Evolutionary conservation across 2,888 invertebrate species (phyloP).

Genomic region (Microplitis manilae): DNA sequence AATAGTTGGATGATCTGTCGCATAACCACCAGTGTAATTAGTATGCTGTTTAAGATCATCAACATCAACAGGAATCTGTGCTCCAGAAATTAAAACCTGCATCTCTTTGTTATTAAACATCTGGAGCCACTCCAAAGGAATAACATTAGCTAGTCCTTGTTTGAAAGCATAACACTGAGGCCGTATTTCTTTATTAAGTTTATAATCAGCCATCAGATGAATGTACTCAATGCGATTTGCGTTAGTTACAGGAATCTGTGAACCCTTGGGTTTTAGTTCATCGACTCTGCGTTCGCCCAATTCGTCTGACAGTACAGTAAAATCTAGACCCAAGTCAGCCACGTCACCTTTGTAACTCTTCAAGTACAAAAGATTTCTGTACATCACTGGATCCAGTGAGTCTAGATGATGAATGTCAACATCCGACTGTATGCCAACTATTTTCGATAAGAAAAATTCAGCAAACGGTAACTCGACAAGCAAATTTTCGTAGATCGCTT

Average conservation of each 20-base stretch:
- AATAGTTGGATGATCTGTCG: slow-evolving; percentile 87
- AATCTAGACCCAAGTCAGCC: slow-evolving; percentile 90
- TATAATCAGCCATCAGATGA: slow-evolving; percentile 95
- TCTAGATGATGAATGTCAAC: slow-evolving; percentile 94
- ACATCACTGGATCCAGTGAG: slow-evolving; percentile 92
- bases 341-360: slow-evolving; percentile 91
- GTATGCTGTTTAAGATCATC: slow-evolving; percentile 89
- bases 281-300: slow-evolving; percentile 91
- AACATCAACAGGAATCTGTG: slow-evolving; percentile 93
- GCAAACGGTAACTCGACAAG: slow-evolving; percentile 96
- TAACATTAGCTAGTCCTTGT: slow-evolving; percentile 90
- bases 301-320: slow-evolving; percentile 91
- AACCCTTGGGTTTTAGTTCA: slow-evolving; percentile 92
- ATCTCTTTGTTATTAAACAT: slow-evolving; percentile 96
- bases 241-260: slow-evolving; percentile 91
- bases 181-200: slow-evolving; percentile 91
- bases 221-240: slow-evolving; percentile 97
- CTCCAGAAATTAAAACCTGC: slow-evolving; percentile 96
- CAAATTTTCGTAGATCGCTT: slow-evolving; percentile 96
- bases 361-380: slow-evolving; percentile 90
- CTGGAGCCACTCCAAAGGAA: slow-evolving; percentile 92
- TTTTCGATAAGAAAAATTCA: slow-evolving; percentile 93
- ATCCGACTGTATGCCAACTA: slow-evolving; percentile 83
- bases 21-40: slow-evolving; percentile 92
- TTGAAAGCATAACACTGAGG: slow-evolving; percentile 91